phyloP scores from a whole-genome alignment of 2,113 vertebrate genomes.

The Caloenas nicobarica region DNA sequence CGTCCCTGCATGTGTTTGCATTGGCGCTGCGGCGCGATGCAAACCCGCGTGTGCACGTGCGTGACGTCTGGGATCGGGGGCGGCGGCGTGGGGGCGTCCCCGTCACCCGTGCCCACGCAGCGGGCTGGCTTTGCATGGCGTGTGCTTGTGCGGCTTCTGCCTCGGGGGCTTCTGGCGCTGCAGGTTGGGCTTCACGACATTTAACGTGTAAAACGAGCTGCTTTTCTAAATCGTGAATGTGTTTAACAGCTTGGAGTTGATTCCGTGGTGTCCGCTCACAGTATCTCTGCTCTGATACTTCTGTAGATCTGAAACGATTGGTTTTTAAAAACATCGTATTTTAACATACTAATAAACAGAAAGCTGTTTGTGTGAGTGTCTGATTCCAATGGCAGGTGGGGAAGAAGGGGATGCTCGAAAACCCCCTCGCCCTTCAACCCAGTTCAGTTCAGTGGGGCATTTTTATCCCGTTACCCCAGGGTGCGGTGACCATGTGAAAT shows the following conservation, averaged over 20 bases:
- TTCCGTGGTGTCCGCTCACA: background rate
- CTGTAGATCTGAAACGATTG: background rate
- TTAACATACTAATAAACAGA: background rate
- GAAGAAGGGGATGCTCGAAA: background rate
- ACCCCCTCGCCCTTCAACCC: too few species aligned
- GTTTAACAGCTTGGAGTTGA: background rate
- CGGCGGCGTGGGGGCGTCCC: too few species aligned
- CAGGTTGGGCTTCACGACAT: background rate
- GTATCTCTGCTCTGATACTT: background rate
- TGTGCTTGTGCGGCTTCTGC: background rate
- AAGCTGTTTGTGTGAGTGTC: background rate
- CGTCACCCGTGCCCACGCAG: too few species aligned
- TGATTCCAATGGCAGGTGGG: background rate
- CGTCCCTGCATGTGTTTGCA: too few species aligned
- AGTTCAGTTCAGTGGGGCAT: fast-evolving
- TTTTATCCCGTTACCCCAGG: fast-evolving
- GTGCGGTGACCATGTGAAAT: fast-evolving
- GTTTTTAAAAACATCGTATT: background rate
- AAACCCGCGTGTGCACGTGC: too few species aligned
- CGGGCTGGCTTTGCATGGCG: background rate
- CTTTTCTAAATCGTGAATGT: background rate
- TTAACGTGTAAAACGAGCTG: background rate
- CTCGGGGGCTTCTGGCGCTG: background rate
- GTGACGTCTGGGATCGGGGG: too few species aligned
- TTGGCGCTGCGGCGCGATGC: too few species aligned